Evolutionary conservation across 1,140 invertebrate genomes (phyloP), one percentile per base, ranked within the genome.

Genomic region (Hirudo medicinalis): DNA sequence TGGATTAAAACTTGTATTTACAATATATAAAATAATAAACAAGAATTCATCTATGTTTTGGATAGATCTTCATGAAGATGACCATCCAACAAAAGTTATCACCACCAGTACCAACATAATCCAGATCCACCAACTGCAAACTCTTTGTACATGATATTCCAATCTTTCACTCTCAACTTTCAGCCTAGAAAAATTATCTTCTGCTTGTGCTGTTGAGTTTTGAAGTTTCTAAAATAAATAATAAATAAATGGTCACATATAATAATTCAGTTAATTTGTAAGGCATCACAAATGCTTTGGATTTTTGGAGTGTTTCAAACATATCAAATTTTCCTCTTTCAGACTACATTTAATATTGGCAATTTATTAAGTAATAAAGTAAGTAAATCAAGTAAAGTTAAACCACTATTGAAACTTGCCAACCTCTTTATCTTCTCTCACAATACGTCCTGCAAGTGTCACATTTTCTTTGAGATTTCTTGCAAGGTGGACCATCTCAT

Each of bases 51-150:
- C 29, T 27, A 20, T 32, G 60, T 72, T 83, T 83, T 17, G 81
- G 79, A 75, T 89, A 87, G 19, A 91, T 77, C 80, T 87, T 88
- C 86, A 91, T 91, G 75, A 91, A 90, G 20, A 91, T 78, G 29
- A 91, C 86, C 89, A 91, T 91, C 91, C 89, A 89, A 95, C 88
- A 83, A 95, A 96, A 73, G 90, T 88, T 67, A 88, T 82, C 76
- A 91, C 85, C 32, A 95, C 91, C 73, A 91, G 83, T 22, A 87
- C 85, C 66, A 96, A 83, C 87, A 93, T 89, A 11, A 94, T 78
- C 91, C 91, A 94, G 72, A 95, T 86, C 91, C 91, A 94, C 82
- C 92, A 95, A 78, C 91, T 91, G 86, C 91, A 94, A 0, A 89
- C 89, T 73, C 89, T 88, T 74, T 87, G 87, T 27, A 89, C 92